phyloP scores from a whole-genome alignment of 1,140 invertebrate genomes.

The Archivesica marissinica region DNA sequence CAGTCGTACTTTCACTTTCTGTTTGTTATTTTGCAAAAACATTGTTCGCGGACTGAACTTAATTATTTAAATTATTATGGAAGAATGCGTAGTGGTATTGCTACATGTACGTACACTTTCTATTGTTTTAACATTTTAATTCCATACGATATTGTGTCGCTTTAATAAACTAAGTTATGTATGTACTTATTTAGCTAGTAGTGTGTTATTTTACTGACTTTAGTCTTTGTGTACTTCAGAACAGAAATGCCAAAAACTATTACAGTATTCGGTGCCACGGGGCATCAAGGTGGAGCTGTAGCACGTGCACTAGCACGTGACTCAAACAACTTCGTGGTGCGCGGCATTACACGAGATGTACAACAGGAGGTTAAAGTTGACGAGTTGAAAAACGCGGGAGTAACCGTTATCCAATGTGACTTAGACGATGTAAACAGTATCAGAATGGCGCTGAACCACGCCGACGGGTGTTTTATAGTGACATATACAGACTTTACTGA shows the following conservation, averaged over 20 bases:
- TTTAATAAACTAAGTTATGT: no score
- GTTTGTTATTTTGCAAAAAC: no score
- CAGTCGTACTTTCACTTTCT: no score
- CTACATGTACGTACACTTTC: no score
- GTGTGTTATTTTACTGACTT: background rate
- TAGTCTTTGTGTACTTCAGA: background rate
- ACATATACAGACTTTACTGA: constrained; percentile 75
- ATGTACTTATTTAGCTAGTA: no score
- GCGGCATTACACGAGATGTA: constrained; percentile 57
- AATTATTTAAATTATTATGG: no score
- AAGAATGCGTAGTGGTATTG: no score
- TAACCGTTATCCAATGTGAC: constrained; percentile 62
- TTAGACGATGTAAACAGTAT: constrained; percentile 66
- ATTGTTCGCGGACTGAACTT: no score
- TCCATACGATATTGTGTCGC: no score
- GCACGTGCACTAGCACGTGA: constrained; percentile 60
- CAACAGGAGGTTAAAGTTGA: constrained; percentile 50
- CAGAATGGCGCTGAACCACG: constrained; percentile 64
- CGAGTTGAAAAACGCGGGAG: constrained; percentile 51
- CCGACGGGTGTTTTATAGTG: constrained; percentile 75
- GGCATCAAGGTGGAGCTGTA: constrained; percentile 65
- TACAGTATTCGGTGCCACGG: constrained; percentile 60
- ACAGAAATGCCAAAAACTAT: constrained; percentile 42
- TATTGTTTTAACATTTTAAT: no score
- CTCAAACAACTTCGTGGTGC: constrained; percentile 50